A percentile compares a stretch with the other conserved stretches of the same genome.
Conservation (phyloP, 2,113 vertebrate species). For the Corythoichthys haematopterus region DNA sequence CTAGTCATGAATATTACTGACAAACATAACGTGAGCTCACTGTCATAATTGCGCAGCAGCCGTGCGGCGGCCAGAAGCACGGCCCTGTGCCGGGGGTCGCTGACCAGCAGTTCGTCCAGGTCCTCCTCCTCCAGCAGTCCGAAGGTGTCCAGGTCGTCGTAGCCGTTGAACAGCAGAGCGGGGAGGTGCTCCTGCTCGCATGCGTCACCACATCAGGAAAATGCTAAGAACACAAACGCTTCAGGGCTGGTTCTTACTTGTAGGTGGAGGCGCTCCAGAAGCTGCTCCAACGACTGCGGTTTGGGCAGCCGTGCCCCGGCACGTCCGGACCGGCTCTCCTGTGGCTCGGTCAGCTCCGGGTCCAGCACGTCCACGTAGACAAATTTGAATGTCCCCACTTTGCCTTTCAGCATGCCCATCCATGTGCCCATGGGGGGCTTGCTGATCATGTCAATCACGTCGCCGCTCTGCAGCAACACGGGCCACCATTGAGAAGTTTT, state of each 20-base stretch:
- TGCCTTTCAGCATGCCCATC: constrained; percentile 98
- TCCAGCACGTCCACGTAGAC: constrained; percentile 94
- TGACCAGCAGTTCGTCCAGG: constrained; percentile 93
- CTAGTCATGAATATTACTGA: too few species aligned
- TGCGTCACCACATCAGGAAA: neutral
- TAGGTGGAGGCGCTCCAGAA: constrained; percentile 92
- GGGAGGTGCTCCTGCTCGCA: constrained; percentile 91
- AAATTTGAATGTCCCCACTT: constrained; percentile 98
- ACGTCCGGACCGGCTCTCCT: constrained; percentile 81
- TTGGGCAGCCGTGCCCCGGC: constrained; percentile 87
- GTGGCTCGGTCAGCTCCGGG: constrained; percentile 91
- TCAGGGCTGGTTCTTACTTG: constrained; percentile 72
- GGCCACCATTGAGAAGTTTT: neutral
- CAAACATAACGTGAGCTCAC: too few species aligned
- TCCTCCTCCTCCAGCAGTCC: constrained; percentile 96
- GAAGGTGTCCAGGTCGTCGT: constrained; percentile 96
- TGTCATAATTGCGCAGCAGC: constrained; percentile 94
- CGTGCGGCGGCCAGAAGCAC: constrained; percentile 93
- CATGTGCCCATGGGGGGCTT: constrained; percentile 99
- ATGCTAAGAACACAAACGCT: neutral
- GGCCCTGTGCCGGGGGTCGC: constrained; percentile 89
- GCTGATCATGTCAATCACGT: constrained; percentile 98
- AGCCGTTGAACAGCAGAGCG: constrained; percentile 96
- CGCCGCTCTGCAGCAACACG: constrained; percentile 78
- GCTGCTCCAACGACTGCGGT: constrained; percentile 92